These are phyloP conservation scores for Chymomyza costata DNA, from an alignment of 1,140 invertebrate genomes.

Conservation along the genomic window DNA sequence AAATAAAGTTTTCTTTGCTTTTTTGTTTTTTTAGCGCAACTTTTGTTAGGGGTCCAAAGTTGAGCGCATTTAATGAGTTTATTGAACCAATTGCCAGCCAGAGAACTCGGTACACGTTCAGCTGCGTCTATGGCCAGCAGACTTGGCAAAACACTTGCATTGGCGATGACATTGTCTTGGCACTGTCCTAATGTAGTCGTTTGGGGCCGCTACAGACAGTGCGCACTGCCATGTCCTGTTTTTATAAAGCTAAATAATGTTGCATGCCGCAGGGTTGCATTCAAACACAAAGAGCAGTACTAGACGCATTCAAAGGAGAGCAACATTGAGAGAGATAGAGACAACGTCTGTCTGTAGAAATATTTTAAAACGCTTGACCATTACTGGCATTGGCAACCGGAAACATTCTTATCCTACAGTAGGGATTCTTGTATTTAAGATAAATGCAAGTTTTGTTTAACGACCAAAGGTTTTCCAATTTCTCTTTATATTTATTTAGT, in stretches of 20 bases:
- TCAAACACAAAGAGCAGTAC: neutral
- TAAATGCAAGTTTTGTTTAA: constrained; percentile 46
- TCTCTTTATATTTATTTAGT: constrained; percentile 30
- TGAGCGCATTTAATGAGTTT: constrained; percentile 64
- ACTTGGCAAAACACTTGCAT: constrained; percentile 11
- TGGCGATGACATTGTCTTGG: constrained; percentile 20
- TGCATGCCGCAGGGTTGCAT: constrained; percentile 3
- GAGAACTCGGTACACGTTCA: too few relatives aligned
- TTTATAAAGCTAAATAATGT: constrained; percentile 8
- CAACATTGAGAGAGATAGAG: too few relatives aligned
- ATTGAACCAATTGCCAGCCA: constrained; percentile 69
- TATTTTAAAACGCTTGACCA: too few relatives aligned
- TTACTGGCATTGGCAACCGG: constrained; percentile 35
- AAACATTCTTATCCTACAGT: constrained; percentile 41
- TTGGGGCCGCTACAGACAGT: too few relatives aligned
- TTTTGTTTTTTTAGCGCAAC: too few relatives aligned
- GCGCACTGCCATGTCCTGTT: constrained; percentile 28
- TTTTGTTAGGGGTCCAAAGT: too few relatives aligned
- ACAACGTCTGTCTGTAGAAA: too few relatives aligned
- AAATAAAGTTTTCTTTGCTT: too few relatives aligned
- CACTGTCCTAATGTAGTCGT: too few relatives aligned
- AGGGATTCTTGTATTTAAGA: constrained; percentile 3
- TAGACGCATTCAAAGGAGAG: too few relatives aligned
- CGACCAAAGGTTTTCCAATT: constrained; percentile 35
- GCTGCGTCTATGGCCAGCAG: constrained; percentile 41